A percentile compares a stretch with the other conserved stretches of the same genome.
Evolutionary conservation across 2,888 invertebrate genomes (phyloP).

Genomic region (Calephelis perditalis): DNA sequence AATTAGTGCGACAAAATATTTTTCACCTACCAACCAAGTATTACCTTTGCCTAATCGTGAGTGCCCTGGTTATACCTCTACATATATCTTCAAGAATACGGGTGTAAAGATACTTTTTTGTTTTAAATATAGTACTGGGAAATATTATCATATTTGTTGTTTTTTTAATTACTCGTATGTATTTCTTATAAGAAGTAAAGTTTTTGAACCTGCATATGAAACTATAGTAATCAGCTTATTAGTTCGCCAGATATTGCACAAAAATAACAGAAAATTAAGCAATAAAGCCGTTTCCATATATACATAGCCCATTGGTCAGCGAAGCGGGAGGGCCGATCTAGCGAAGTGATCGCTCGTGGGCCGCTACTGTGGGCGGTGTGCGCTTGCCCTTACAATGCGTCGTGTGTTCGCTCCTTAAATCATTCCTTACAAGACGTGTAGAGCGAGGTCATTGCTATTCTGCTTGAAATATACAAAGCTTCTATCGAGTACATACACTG

Average conservation of each 20-base stretch:
- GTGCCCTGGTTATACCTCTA: too few relatives aligned
- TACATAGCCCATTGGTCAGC: conserved; percentile 33
- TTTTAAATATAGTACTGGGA: too few relatives aligned
- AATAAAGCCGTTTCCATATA: conserved; percentile 40
- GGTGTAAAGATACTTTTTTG: too few relatives aligned
- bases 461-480: conserved; percentile 16
- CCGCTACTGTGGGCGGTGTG: conserved; percentile 69
- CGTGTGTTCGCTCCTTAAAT: conserved; percentile 32
- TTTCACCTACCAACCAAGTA: too few relatives aligned
- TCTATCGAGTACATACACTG: conserved; percentile 9
- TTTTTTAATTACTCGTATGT: too few relatives aligned
- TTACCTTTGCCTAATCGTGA: too few relatives aligned
- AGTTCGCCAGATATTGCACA: too few relatives aligned
- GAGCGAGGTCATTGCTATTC: conserved; percentile 16
- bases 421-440: conserved; percentile 21
- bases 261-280: conserved; percentile 12
- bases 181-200: too few relatives aligned
- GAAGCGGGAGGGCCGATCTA: conserved; percentile 69
- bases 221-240: background rate
- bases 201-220: too few relatives aligned
- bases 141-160: too few relatives aligned
- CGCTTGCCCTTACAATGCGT: conserved; percentile 48
- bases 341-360: conserved; percentile 54
- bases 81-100: too few relatives aligned
- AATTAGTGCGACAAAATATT: too few relatives aligned